These are phyloP conservation scores for Caenorhabditis doughertyi DNA, from an alignment of 2,888 invertebrate species.

Conservation along the genomic window DNA sequence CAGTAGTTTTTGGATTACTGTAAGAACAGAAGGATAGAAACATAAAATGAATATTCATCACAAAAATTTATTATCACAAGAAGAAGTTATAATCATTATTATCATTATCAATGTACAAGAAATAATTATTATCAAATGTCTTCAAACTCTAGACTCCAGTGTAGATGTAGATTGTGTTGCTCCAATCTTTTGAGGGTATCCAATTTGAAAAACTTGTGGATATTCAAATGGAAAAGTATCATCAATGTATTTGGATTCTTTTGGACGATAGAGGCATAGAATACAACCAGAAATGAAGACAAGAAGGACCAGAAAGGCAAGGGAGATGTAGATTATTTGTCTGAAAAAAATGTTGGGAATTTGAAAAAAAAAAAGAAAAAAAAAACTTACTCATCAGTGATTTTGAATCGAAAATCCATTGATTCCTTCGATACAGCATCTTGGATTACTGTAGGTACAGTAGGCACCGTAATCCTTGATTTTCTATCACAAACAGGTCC, in stretches of 20 bases:
- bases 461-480: not conserved
- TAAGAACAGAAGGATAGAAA: too few relatives aligned
- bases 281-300: conserved; percentile 16
- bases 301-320: conserved; percentile 16
- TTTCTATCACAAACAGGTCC: conserved; percentile 27
- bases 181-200: too few relatives aligned
- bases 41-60: too few relatives aligned
- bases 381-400: conserved; percentile 40
- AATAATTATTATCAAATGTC: too few relatives aligned
- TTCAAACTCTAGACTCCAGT: too few relatives aligned
- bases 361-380: not conserved
- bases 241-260: not conserved
- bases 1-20: too few relatives aligned
- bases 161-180: too few relatives aligned
- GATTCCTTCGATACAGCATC: too few relatives aligned
- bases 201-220: conserved; percentile 21
- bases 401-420: not conserved
- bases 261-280: conserved; percentile 6
- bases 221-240: not conserved
- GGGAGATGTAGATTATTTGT: conserved; percentile 29
- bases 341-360: conserved; percentile 24
- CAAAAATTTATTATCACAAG: too few relatives aligned
- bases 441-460: not conserved
- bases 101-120: too few relatives aligned
- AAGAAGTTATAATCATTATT: too few relatives aligned